These are phyloP conservation scores for Phocoena phocoena DNA, from an alignment of 2,113 vertebrate genomes.

Conservation along the genomic window DNA sequence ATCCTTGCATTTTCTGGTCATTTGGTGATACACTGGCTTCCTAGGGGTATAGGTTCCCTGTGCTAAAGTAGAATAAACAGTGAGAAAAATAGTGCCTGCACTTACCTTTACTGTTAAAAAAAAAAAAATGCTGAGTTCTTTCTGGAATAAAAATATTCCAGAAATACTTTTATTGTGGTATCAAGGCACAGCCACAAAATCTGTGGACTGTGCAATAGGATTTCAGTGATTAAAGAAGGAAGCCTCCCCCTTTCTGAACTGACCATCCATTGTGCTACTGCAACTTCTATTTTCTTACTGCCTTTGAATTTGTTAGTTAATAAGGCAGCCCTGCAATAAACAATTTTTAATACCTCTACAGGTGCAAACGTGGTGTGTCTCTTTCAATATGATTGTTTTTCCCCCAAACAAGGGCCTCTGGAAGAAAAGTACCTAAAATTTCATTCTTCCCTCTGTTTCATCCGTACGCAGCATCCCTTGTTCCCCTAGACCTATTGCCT, in stretches of 20 bases:
- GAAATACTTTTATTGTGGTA: conserved; percentile 22
- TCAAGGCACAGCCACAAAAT: conserved; percentile 52
- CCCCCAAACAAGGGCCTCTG: background rate
- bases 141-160: background rate
- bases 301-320: conserved; percentile 77
- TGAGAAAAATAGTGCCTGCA: background rate
- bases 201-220: conserved; percentile 80
- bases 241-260: conserved; percentile 52
- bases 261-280: conserved; percentile 44
- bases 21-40: background rate
- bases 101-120: background rate
- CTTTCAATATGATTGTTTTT: background rate
- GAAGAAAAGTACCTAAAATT: background rate
- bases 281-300: conserved; percentile 35
- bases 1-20: background rate
- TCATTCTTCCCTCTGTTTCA: background rate
- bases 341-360: conserved; percentile 42
- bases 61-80: background rate
- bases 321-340: conserved; percentile 74
- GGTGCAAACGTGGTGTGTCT: background rate
- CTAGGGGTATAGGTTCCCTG: background rate
- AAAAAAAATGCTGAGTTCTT: background rate
- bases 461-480: background rate
- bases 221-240: conserved; percentile 80
- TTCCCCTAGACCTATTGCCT: background rate